phyloP scores from a whole-genome alignment of 1,140 invertebrate genomes.

The Colletes gigas region DNA sequence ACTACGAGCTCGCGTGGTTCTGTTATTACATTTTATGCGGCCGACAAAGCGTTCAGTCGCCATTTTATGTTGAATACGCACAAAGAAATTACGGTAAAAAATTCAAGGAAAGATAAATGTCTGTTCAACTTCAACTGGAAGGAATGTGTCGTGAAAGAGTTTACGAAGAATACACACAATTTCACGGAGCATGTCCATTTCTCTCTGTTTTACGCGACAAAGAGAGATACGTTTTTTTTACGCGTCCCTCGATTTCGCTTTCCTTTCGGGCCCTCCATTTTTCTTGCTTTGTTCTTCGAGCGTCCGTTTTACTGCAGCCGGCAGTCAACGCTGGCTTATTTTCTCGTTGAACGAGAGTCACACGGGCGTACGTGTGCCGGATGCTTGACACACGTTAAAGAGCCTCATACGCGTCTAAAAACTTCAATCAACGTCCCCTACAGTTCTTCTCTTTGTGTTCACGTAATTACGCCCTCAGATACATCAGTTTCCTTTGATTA shows the following conservation, averaged over 20 bases:
- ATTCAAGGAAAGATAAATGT: not conserved
- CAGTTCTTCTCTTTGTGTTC: not conserved
- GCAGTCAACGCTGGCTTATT: conserved; percentile 17
- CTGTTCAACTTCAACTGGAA: not conserved
- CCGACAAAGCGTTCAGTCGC: too few species aligned
- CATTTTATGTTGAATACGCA: too few species aligned
- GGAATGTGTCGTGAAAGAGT: conserved; percentile 1
- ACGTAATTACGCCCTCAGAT: not conserved
- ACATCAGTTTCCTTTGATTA: not conserved
- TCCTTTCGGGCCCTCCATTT: not conserved
- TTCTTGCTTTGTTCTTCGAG: conserved; percentile 13
- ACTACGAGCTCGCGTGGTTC: too few species aligned
- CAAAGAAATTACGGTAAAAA: not conserved
- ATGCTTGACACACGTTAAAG: conserved; percentile 6
- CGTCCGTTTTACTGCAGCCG: conserved; percentile 13
- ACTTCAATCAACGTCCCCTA: conserved; percentile 10
- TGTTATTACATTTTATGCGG: too few species aligned
- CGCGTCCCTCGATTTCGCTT: conserved; percentile 14
- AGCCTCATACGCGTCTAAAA: not conserved
- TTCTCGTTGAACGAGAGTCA: conserved; percentile 7
- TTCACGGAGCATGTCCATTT: not conserved
- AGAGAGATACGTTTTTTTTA: not conserved
- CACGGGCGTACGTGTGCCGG: not conserved
- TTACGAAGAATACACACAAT: not conserved
- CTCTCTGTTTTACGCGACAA: not conserved